Percentiles rank a stretch among this genome's conserved stretches.
These are phyloP conservation scores for Macropus fuliginosus DNA, from an alignment of 2,797 vertebrate genomes.

Conservation along the genomic window DNA sequence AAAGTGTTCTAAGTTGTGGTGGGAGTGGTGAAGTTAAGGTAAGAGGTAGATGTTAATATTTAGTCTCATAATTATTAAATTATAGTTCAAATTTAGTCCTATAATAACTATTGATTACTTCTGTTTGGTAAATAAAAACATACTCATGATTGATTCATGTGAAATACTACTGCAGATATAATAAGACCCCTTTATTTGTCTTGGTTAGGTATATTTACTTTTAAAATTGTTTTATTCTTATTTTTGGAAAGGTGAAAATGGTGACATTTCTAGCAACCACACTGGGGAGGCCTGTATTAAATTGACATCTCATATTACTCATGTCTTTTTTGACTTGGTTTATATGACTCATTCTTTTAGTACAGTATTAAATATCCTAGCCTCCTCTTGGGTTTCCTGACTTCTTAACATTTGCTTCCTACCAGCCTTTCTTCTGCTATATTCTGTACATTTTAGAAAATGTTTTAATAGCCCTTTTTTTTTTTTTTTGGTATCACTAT, in stretches of 20 bases:
- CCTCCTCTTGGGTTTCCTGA: not conserved
- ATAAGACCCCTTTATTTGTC: not conserved
- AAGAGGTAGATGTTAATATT: conserved; percentile 70
- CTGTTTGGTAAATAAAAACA: not conserved
- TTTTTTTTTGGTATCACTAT: not conserved
- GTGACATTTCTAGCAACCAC: not conserved
- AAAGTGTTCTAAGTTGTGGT: conserved; percentile 92
- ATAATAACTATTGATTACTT: not conserved
- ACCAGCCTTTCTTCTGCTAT: not conserved
- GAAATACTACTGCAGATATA: not conserved
- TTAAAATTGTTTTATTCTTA: not conserved
- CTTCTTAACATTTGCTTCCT: not conserved
- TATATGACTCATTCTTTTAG: not conserved
- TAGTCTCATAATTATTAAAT: not conserved
- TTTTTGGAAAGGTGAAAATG: not conserved
- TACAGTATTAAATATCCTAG: not conserved
- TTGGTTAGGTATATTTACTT: not conserved
- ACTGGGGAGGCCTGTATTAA: not conserved
- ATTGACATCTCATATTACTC: not conserved
- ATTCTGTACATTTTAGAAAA: not conserved
- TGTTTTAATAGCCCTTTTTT: too few relatives aligned
- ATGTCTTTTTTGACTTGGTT: not conserved
- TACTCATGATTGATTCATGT: not conserved
- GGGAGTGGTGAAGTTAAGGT: conserved; percentile 90
- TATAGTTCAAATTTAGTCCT: not conserved